Conservation (phyloP, 2,797 vertebrate genomes). For the Tolypeutes matacus region DNA sequence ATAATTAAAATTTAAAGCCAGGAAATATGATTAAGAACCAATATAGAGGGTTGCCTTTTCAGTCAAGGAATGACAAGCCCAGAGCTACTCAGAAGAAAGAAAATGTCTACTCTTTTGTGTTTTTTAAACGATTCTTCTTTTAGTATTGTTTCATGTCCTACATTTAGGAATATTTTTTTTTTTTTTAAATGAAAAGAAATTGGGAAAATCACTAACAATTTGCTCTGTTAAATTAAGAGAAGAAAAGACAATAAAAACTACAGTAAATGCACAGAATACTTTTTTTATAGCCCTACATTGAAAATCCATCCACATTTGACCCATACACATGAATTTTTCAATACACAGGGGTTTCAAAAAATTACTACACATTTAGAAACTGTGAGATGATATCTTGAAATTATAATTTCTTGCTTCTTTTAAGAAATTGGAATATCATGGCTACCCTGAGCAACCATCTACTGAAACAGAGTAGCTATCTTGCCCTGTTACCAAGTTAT, state of each 20-base stretch:
- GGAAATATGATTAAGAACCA: not conserved
- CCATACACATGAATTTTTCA: not conserved
- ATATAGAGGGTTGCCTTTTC: not conserved
- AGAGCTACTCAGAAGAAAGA: not conserved
- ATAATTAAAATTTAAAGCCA: not conserved
- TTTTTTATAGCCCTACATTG: not conserved
- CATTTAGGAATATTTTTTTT: not conserved
- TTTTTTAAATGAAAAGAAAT: not conserved
- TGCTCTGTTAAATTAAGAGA: not conserved
- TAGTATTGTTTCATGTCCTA: not conserved
- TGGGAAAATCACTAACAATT: not conserved
- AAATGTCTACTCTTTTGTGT: not conserved
- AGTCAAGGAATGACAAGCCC: not conserved
- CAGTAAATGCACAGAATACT: not conserved
- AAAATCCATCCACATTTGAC: not conserved
- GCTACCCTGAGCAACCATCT: not conserved
- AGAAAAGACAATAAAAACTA: not conserved
- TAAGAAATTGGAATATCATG: not conserved
- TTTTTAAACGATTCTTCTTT: not conserved
- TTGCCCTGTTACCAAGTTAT: not conserved
- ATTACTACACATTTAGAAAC: not conserved
- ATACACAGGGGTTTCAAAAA: not conserved
- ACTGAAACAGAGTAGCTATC: not conserved
- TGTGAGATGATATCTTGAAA: not conserved
- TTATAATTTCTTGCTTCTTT: not conserved